Evolutionary conservation across 2,113 vertebrate genomes (phyloP), one percentile per base, ranked within the genome.

Genomic region (Agapornis roseicollis): DNA sequence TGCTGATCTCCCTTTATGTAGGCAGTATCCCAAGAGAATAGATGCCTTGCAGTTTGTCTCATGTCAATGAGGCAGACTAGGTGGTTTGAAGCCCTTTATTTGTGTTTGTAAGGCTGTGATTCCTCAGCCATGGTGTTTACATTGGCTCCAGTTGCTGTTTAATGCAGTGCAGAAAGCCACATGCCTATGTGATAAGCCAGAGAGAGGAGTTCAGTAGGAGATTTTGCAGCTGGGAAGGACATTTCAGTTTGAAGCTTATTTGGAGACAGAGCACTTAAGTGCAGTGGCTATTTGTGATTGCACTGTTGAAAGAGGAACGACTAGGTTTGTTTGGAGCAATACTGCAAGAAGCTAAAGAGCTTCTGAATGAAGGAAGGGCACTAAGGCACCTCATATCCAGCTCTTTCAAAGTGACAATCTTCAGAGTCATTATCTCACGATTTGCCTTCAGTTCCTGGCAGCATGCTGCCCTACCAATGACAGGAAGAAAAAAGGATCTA

Each of bases 361-460:
- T 70, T 80, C 52, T 66, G 50, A 90, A 50, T 14, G 49, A 76
- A 61, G 63, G 53, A 96, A 89, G 81, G 93, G 33, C 56, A 88
- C 35, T 56, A 46, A 47, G 60, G 7, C 27, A 37, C 44, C 53
- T 10, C 12, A 13, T 13, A 68, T 56, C 25, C 35, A 33, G 19
- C 33, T 53, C 73, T 90, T 93, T 65, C 27, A 31, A 74, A 23
- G 42, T 49, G 46, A 20, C 33, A 42, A 14, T 10, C 33, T 25
- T 46, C 24, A 56, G 37, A 0, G 0, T n/a, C 0, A 0, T 78
- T 24, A 7, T 50, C 49, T 87, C 3, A 1, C 50, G 68, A 85
- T 56, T 41, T 44, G 37, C 39, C 2, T 71, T 94, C 24, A 4
- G 47, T 33, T 74, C 12, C 42, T 64, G 29, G 35, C 76, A 29